Evolutionary conservation across 2,797 vertebrate genomes (phyloP).

Genomic region (Acrossocheilus fasciatus): DNA sequence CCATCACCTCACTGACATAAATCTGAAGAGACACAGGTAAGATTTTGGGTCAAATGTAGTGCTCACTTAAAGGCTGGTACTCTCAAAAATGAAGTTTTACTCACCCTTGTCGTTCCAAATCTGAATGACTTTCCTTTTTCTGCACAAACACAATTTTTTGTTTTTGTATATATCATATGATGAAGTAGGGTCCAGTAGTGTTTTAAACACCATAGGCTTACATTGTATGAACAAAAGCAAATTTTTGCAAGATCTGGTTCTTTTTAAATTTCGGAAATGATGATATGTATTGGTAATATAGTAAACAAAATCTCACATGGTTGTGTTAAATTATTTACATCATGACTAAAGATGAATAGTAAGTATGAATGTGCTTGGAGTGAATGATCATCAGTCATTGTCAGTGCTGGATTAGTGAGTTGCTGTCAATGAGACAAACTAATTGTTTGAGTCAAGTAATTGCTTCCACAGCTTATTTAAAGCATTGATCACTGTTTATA

Average conservation of each 20-base stretch:
- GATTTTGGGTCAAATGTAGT: not conserved
- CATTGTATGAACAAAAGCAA: not conserved
- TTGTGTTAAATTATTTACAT: not conserved
- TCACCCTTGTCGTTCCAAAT: not conserved
- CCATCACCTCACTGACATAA: not conserved
- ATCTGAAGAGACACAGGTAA: slow-evolving; percentile 12
- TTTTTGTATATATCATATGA: not conserved
- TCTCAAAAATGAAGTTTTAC: not conserved
- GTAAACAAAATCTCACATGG: not conserved
- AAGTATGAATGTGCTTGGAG: not conserved
- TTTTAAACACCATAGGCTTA: not conserved
- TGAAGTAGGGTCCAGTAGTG: too few relatives aligned
- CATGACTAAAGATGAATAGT: not conserved
- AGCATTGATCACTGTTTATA: not conserved
- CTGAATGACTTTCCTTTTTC: not conserved
- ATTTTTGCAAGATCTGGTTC: not conserved
- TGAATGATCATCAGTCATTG: not conserved
- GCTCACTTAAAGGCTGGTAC: not conserved
- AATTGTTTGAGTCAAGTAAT: not conserved
- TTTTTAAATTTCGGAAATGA: too few relatives aligned
- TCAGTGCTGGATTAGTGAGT: not conserved
- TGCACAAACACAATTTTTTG: not conserved
- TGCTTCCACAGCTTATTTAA: not conserved
- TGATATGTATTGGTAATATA: not conserved
- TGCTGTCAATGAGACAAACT: not conserved